Evolutionary conservation across 2,797 vertebrate genomes (phyloP).

Genomic region (Chiroxiphia lanceolata): DNA sequence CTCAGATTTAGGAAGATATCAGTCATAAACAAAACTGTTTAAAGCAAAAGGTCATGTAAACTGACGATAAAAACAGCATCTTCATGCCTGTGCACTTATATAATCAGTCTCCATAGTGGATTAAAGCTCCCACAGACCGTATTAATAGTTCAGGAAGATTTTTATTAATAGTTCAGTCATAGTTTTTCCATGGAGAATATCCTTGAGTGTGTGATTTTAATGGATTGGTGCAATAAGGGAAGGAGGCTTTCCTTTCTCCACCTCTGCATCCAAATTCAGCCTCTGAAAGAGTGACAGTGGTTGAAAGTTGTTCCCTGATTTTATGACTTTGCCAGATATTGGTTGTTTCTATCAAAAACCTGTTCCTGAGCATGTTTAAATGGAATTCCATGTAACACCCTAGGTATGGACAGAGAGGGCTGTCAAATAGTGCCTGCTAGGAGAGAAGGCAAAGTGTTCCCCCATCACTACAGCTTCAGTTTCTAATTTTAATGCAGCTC

Average conservation of each 20-base stretch:
- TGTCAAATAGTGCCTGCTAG: fast-evolving
- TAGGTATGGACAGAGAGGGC: neutral
- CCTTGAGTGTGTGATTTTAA: neutral
- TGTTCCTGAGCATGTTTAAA: fast-evolving
- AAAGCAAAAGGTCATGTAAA: neutral
- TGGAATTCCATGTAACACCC: neutral
- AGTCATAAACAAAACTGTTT: neutral
- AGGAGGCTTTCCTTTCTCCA: neutral
- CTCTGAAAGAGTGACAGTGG: neutral
- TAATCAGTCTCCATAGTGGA: neutral
- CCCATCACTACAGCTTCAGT: neutral
- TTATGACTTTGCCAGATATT: neutral
- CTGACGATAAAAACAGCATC: neutral
- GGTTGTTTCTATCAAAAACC: neutral
- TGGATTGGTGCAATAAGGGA: neutral
- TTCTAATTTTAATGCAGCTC: neutral
- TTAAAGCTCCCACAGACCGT: neutral
- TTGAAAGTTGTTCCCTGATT: neutral
- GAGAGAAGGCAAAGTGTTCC: neutral
- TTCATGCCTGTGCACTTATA: neutral
- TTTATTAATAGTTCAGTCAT: slow-evolving; percentile 43
- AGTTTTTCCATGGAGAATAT: neutral
- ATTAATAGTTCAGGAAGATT: slow-evolving; percentile 28
- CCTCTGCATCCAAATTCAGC: neutral
- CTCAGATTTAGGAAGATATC: neutral